Evolutionary conservation across 2,113 vertebrate species (phyloP).

Genomic region (Myocastor coypus): DNA sequence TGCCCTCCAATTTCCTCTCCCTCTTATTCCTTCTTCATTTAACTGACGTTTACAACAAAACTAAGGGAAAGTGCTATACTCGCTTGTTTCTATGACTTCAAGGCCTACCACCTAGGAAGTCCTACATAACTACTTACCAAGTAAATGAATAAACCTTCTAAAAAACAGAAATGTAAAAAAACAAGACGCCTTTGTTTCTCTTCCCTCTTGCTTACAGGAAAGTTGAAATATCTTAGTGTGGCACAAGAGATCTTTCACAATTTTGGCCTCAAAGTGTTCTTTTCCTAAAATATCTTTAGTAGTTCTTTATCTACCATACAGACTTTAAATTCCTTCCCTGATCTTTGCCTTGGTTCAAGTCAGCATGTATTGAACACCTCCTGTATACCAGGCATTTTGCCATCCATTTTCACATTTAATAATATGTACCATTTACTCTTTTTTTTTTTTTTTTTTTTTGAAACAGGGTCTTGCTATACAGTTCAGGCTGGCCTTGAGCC

Average conservation of each 20-base stretch:
- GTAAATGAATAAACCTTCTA: background rate
- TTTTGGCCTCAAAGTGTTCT: constrained; percentile 26
- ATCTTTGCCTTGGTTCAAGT: constrained; percentile 19
- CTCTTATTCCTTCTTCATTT: background rate
- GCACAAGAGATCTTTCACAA: background rate
- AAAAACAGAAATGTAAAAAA: background rate
- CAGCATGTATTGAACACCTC: constrained; percentile 1
- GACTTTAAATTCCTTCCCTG: background rate
- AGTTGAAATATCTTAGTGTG: constrained; percentile 10
- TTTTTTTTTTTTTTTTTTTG: no score
- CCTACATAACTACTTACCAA: constrained; percentile 17
- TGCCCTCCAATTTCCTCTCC: background rate
- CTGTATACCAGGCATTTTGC: background rate
- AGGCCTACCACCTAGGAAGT: background rate
- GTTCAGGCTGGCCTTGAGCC: no score
- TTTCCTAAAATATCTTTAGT: constrained; percentile 14
- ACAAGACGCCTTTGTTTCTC: constrained; percentile 21
- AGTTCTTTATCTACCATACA: background rate
- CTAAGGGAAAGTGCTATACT: background rate
- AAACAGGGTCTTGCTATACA: no score
- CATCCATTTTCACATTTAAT: background rate
- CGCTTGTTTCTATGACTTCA: background rate
- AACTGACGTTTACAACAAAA: constrained; percentile 24
- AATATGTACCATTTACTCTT: background rate
- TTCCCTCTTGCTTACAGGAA: constrained; percentile 10